A percentile compares a stretch with the other conserved stretches of the same genome.
phyloP scores from a whole-genome alignment of 2,113 vertebrate genomes.

The Eira barbara region DNA sequence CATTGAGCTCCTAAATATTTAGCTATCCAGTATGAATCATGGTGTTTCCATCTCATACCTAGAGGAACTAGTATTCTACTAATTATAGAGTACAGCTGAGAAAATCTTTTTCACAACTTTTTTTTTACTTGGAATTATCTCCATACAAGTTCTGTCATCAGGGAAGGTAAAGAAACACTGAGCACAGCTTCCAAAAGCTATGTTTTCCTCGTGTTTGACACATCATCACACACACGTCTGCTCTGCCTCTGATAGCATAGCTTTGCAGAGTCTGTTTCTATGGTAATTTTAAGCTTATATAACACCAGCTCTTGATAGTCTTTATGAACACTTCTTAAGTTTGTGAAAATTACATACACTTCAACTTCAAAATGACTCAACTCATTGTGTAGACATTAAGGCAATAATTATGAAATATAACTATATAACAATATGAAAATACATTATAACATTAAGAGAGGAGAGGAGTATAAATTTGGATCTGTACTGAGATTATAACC shows the following conservation, averaged over 20 bases:
- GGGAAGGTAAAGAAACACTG: background rate
- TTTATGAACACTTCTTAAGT: constrained; percentile 19
- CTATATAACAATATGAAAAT: background rate
- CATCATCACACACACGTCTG: background rate
- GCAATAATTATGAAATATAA: constrained; percentile 49
- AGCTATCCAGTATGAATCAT: background rate
- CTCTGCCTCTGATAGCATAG: background rate
- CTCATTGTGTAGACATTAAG: background rate
- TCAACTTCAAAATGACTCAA: constrained; percentile 29
- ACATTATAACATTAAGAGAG: background rate
- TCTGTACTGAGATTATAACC: background rate
- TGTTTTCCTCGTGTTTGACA: constrained; percentile 3
- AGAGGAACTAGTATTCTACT: constrained; percentile 35
- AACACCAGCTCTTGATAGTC: background rate
- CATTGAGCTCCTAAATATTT: constrained; percentile 44
- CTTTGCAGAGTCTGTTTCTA: background rate
- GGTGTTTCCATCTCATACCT: background rate
- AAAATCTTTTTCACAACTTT: background rate
- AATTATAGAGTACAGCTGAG: background rate
- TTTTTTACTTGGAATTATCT: background rate
- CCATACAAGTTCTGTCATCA: background rate
- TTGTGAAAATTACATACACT: constrained; percentile 46
- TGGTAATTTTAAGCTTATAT: constrained; percentile 54
- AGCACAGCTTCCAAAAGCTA: background rate
- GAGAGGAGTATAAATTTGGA: background rate